A percentile compares a stretch with the other conserved stretches of the same genome.
phyloP scores from a whole-genome alignment of 1,140 invertebrate genomes.

The Drosophila oshimai region DNA sequence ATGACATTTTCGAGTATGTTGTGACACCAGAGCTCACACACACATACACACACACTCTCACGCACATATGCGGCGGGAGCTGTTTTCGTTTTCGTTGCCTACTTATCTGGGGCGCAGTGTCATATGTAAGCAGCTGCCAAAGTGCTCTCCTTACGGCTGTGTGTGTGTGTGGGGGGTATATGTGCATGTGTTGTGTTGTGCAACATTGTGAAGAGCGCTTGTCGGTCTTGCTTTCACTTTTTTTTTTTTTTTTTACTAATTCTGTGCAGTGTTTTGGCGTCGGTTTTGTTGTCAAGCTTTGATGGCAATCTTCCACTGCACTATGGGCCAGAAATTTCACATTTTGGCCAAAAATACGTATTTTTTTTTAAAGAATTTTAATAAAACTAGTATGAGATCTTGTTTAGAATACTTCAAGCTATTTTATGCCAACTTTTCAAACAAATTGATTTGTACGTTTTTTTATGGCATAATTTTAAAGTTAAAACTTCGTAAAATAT shows the following conservation, averaged over 20 bases:
- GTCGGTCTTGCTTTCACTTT: slow-evolving; percentile 1
- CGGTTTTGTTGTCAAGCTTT: slow-evolving; percentile 18
- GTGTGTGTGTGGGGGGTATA: not conserved
- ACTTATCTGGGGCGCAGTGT: slow-evolving; percentile 74
- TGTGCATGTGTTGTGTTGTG: slow-evolving; percentile 29
- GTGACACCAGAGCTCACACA: slow-evolving; percentile 33
- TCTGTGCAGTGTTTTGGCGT: slow-evolving; percentile 6
- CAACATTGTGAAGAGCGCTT: slow-evolving; percentile 41
- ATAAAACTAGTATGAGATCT: no score
- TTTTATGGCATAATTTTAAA: no score
- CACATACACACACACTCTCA: slow-evolving; percentile 14
- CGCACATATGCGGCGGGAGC: slow-evolving; percentile 1
- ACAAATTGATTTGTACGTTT: no score
- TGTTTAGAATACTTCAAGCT: no score
- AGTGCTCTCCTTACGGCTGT: slow-evolving; percentile 34
- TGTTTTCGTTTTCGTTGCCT: slow-evolving; percentile 72
- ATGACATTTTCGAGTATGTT: slow-evolving; percentile 71
- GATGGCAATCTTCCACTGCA: slow-evolving; percentile 1
- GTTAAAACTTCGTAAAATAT: no score
- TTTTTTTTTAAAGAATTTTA: not conserved
- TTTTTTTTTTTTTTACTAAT: not conserved
- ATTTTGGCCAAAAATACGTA: no score
- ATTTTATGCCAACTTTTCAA: no score
- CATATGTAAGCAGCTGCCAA: slow-evolving; percentile 57
- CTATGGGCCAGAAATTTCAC: no score